Evolutionary conservation across 2,113 vertebrate genomes (phyloP).

Genomic region (Hymenochirus boettgeri): DNA sequence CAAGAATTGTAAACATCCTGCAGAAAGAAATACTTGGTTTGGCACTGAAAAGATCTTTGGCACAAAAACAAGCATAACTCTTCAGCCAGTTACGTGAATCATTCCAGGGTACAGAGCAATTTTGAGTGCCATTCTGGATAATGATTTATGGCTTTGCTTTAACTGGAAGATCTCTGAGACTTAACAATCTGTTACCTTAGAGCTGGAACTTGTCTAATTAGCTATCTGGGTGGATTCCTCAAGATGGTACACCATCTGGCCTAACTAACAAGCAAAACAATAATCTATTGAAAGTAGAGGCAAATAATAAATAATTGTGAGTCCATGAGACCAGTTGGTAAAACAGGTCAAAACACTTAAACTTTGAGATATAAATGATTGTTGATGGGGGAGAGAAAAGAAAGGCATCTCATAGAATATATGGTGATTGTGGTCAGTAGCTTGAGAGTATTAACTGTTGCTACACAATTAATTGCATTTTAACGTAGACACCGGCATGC

Average conservation of each 20-base stretch:
- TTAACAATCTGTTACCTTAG: constrained; percentile 52
- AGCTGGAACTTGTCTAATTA: constrained; percentile 52
- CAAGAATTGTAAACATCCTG: constrained; percentile 17
- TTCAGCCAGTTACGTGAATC: constrained; percentile 37
- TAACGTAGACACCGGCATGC: not conserved
- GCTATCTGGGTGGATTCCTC: constrained; percentile 53
- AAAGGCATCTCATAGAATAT: constrained; percentile 22
- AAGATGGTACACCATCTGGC: constrained; percentile 53
- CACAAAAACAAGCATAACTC: constrained; percentile 25
- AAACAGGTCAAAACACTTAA: constrained; percentile 45
- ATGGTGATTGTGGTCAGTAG: constrained; percentile 7
- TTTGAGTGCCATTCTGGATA: constrained; percentile 54
- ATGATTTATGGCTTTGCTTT: constrained; percentile 50
- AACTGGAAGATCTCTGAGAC: constrained; percentile 52
- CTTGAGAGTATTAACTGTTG: constrained; percentile 1
- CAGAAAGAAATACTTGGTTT: constrained; percentile 21
- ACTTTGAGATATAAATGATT: constrained; percentile 40
- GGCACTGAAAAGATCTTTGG: constrained; percentile 29
- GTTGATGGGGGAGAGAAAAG: constrained; percentile 9
- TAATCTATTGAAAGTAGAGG: constrained; percentile 26
- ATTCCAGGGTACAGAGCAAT: constrained; percentile 50
- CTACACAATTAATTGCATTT: not conserved
- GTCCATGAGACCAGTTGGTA: constrained; percentile 12
- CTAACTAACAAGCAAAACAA: constrained; percentile 46
- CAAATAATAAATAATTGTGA: constrained; percentile 48